These are phyloP conservation scores for Eupithecia inturbata DNA, from an alignment of 2,888 invertebrate species.

Conservation along the genomic window DNA sequence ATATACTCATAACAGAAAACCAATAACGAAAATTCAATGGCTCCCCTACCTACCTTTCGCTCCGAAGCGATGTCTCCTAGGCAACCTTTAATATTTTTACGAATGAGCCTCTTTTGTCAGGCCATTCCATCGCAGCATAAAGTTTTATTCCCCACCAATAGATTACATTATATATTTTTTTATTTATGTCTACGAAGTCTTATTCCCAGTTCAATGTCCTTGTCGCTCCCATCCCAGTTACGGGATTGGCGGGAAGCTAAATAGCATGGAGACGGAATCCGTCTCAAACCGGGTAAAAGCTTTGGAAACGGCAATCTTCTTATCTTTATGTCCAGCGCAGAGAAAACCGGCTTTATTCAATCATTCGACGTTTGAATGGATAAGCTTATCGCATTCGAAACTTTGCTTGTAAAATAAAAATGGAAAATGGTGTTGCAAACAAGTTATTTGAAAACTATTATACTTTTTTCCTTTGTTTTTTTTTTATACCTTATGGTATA, in stretches of 20 bases:
- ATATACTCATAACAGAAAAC: too few species aligned
- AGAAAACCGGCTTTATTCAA: neutral
- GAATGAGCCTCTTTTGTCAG: too few species aligned
- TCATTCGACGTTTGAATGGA: neutral
- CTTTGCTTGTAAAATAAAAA: neutral
- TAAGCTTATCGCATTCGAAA: neutral
- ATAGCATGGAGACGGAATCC: neutral
- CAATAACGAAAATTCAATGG: too few species aligned
- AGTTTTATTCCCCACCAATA: too few species aligned
- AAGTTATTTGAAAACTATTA: too few species aligned
- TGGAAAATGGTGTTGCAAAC: neutral
- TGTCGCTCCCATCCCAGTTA: neutral
- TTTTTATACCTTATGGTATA: too few species aligned
- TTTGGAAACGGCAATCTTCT: slow-evolving; percentile 12
- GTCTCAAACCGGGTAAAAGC: slow-evolving; percentile 3
- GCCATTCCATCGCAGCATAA: too few species aligned
- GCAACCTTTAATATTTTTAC: too few species aligned
- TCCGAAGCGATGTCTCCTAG: too few species aligned
- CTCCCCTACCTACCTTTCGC: too few species aligned
- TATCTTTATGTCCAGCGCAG: slow-evolving; percentile 14
- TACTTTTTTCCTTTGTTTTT: too few species aligned
- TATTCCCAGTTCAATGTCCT: neutral
- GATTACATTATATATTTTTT: too few species aligned
- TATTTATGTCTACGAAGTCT: neutral
- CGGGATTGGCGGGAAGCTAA: neutral